Conservation (phyloP, 2,888 invertebrate species). For the Palloptera scutellata region DNA sequence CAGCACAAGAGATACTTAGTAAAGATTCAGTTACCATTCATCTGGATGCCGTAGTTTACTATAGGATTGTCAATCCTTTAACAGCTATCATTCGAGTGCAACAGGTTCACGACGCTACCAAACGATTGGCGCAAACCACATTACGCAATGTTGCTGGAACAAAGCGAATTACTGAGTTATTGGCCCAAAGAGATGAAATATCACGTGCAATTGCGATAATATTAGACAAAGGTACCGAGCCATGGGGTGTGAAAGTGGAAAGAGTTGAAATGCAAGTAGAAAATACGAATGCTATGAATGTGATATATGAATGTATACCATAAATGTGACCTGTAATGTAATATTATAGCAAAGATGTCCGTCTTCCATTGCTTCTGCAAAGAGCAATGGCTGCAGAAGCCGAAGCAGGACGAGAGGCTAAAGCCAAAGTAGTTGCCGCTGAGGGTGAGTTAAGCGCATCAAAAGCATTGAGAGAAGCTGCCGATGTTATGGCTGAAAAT, state of each 20-base stretch:
- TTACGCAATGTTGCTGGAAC: conserved; percentile 89
- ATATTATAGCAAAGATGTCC: conserved; percentile 50
- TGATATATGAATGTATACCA: neutral
- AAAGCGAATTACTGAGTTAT: conserved; percentile 84
- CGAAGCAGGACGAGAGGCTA: conserved; percentile 52
- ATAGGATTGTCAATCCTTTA: conserved; percentile 76
- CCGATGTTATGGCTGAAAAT: conserved; percentile 53
- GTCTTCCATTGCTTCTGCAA: conserved; percentile 46
- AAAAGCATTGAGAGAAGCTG: conserved; percentile 49
- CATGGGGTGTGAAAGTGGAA: conserved; percentile 92
- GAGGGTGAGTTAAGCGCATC: conserved; percentile 53
- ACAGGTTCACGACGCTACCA: conserved; percentile 70
- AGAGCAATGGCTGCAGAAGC: conserved; percentile 55
- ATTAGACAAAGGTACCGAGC: conserved; percentile 84
- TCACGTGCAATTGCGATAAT: conserved; percentile 85
- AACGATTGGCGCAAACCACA: conserved; percentile 81
- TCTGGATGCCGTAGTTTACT: conserved; percentile 88
- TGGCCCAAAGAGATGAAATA: conserved; percentile 88
- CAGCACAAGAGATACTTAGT: conserved; percentile 75
- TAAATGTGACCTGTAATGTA: neutral
- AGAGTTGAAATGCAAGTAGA: conserved; percentile 85
- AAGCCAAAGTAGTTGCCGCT: conserved; percentile 55
- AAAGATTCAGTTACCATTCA: conserved; percentile 92
- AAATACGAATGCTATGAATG: neutral
- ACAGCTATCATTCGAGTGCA: conserved; percentile 76